These are phyloP conservation scores for Propsilocerus akamusi DNA, from an alignment of 1,140 invertebrate species.

Conservation along the genomic window DNA sequence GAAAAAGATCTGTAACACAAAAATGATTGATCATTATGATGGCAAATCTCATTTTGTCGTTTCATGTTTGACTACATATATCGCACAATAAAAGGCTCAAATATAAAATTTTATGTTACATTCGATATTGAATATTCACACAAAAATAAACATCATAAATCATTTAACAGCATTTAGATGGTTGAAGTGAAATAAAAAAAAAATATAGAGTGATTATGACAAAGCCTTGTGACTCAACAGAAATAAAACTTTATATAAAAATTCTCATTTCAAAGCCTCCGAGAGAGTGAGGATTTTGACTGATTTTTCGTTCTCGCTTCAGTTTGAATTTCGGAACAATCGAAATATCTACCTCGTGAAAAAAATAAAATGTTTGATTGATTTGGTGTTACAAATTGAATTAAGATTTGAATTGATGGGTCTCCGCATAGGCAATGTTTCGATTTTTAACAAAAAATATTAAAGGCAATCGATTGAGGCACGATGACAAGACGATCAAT, in stretches of 20 bases:
- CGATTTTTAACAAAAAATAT: too few species aligned
- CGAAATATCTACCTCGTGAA: not conserved
- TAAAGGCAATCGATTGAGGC: too few species aligned
- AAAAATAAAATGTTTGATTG: not conserved
- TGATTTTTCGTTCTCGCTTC: not conserved
- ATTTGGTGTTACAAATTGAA: conserved; percentile 4
- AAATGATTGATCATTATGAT: too few species aligned
- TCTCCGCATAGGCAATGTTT: too few species aligned
- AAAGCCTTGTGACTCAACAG: not conserved
- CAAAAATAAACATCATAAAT: conserved; percentile 2
- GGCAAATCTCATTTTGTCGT: too few species aligned
- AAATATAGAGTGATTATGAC: not conserved
- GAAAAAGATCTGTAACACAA: too few species aligned
- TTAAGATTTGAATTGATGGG: not conserved
- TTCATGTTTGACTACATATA: too few species aligned
- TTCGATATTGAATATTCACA: too few species aligned
- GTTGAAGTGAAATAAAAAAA: not conserved
- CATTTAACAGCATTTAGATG: not conserved
- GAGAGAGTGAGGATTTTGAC: not conserved
- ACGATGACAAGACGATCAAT: too few species aligned
- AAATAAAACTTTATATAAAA: not conserved
- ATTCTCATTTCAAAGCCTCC: not conserved
- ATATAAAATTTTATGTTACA: too few species aligned
- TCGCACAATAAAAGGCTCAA: too few species aligned
- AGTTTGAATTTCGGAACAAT: not conserved